Evolutionary conservation across 2,797 vertebrate species (phyloP).

Genomic region (Anomalospiza imberbis): DNA sequence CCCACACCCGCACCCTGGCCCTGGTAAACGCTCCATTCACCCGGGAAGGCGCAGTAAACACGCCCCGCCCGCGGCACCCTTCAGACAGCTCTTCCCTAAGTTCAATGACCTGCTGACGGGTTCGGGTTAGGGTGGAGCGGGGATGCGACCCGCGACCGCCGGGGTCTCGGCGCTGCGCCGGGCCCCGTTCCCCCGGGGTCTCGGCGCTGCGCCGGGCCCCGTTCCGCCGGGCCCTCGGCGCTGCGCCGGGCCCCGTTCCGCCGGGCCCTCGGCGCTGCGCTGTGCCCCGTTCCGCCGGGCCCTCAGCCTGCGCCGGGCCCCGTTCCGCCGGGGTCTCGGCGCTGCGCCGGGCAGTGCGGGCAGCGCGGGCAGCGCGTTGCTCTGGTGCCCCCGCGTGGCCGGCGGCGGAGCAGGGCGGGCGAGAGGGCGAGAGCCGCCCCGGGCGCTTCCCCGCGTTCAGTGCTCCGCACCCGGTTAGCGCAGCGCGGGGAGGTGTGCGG

Average conservation of each 20-base stretch:
- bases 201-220: background rate
- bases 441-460: accelerated
- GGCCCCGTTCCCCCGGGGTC: too few relatives aligned
- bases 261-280: background rate
- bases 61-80: background rate
- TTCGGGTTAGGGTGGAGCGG: too few relatives aligned
- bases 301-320: background rate
- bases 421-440: background rate
- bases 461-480: background rate
- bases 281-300: accelerated
- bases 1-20: background rate
- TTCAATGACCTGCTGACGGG: accelerated
- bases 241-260: too few relatives aligned
- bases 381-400: constrained; percentile 47
- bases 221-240: too few relatives aligned
- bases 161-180: too few relatives aligned
- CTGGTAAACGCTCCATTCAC: accelerated
- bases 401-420: background rate
- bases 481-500: background rate
- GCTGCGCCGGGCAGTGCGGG: background rate
- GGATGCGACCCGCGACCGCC: background rate
- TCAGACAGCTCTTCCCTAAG: background rate
- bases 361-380: background rate
- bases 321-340: background rate
- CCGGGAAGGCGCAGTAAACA: accelerated